Evolutionary conservation across 1,140 invertebrate species (phyloP), one percentile per base, ranked within the genome.

Genomic region (Zaprionus gabonicus): DNA sequence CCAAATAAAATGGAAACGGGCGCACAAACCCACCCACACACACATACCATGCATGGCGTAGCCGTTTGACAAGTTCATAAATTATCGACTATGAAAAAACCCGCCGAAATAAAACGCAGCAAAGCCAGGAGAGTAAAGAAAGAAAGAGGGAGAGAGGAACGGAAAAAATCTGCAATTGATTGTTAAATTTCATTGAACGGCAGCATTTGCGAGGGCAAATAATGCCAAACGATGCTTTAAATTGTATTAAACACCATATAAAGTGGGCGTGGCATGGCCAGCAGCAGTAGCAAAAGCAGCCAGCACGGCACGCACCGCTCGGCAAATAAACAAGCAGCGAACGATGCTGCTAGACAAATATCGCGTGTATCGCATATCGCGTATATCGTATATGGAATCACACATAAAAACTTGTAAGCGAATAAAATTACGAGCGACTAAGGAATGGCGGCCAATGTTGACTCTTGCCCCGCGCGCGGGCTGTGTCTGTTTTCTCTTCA

Each of bases 61-160:
- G 59, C 71, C 60, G 55, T 70, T 78, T 78, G 71, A 75, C 76
- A 78, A 75, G 59, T 78, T 78, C 62, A 78, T 78, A 78, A 78
- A 78, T 78, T 78, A 78, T 75, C 71, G 56, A 62, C 64, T 44
- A 63, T 68, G 59, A 59, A 69, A 36, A 67, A 76, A 41, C 23
- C 31, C 13, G 17, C 12, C 49, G 55, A 34, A 25, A 46, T 34
- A 49, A 46, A 28, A 58, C 6, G 41, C 28, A 20, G 23, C 6
- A 25, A 15, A 36, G 31, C 3, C 2, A 60, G 34, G 9, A 36
- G 44, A 58, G 53, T 34, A 57, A 23, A 56, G 12, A 17, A 13
- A 56, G 23, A 17, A 17, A 15, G 3, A 17, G 28, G 46, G 60
- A 53, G 2, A 31, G 5, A 57, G n/a, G 3, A 15, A 36, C 2